A percentile compares a stretch with the other conserved stretches of the same genome.
These are phyloP conservation scores for Pluvialis apricaria DNA, from an alignment of 2,113 vertebrate genomes.

Conservation along the genomic window DNA sequence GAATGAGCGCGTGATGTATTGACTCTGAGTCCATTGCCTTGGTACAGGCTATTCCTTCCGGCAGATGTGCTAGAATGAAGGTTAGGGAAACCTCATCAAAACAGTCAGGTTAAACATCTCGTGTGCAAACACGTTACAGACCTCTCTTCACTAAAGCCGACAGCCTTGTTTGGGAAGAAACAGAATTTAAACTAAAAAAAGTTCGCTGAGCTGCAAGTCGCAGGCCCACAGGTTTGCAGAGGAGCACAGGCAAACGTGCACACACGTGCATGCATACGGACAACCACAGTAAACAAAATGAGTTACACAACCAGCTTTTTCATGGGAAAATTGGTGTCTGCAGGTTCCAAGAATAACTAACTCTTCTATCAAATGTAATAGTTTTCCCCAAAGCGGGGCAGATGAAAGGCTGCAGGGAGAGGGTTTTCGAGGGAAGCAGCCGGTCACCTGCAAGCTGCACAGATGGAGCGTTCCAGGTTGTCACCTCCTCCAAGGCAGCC, in stretches of 20 bases:
- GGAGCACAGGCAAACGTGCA: background rate
- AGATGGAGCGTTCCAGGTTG: background rate
- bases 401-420: background rate
- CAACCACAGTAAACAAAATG: too few relatives aligned
- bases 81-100: background rate
- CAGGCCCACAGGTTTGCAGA: background rate
- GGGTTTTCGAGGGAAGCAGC: background rate
- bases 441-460: too few relatives aligned
- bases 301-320: background rate
- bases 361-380: fast-evolving
- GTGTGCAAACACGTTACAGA: background rate
- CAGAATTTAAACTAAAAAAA: background rate
- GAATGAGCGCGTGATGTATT: background rate
- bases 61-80: background rate
- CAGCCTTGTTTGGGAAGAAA: background rate
- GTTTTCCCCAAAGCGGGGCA: background rate
- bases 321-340: background rate
- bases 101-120: background rate
- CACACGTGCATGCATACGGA: fast-evolving
- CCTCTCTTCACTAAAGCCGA: background rate
- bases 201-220: background rate
- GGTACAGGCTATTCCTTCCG: conserved; percentile 10
- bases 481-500: background rate
- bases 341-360: background rate
- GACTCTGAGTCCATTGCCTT: background rate